Conservation (phyloP, 2,797 vertebrate species). For the Coreius guichenoti region DNA sequence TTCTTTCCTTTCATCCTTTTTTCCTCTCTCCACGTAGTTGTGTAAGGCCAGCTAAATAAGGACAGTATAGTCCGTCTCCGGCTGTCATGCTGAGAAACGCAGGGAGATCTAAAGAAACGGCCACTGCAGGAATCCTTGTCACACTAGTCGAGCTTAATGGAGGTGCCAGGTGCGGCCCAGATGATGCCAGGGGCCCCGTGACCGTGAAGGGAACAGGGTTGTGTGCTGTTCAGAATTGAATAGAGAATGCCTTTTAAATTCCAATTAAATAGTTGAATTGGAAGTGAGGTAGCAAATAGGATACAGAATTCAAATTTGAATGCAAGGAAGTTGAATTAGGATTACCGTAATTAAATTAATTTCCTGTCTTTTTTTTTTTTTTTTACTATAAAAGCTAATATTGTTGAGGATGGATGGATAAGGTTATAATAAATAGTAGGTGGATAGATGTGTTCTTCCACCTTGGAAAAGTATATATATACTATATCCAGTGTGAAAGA, state of each 20-base stretch:
- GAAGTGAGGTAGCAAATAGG: not conserved
- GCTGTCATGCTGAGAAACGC: conserved; percentile 37
- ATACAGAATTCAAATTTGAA: not conserved
- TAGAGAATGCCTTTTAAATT: conserved; percentile 23
- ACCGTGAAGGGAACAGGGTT: conserved; percentile 12
- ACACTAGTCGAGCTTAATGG: conserved; percentile 36
- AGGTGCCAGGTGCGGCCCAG: conserved; percentile 43
- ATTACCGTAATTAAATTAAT: not conserved
- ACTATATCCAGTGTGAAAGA: not conserved
- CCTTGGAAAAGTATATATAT: not conserved
- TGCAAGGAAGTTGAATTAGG: not conserved
- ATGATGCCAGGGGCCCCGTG: conserved; percentile 34
- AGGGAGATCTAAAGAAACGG: conserved; percentile 44
- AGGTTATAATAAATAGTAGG: not conserved
- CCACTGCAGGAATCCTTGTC: conserved; percentile 33
- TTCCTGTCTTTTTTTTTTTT: not conserved
- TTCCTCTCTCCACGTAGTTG: conserved; percentile 37
- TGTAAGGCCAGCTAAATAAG: conserved; percentile 56
- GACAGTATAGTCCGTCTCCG: conserved; percentile 49
- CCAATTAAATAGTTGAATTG: conserved; percentile 2
- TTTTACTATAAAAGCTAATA: not conserved
- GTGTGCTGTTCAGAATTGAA: conserved; percentile 1
- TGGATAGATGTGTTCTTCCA: not conserved
- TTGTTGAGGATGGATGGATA: not conserved
- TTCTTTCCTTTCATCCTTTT: conserved; percentile 29